phyloP scores from a whole-genome alignment of 2,113 vertebrate species.

The Phyllostomus hastatus region DNA sequence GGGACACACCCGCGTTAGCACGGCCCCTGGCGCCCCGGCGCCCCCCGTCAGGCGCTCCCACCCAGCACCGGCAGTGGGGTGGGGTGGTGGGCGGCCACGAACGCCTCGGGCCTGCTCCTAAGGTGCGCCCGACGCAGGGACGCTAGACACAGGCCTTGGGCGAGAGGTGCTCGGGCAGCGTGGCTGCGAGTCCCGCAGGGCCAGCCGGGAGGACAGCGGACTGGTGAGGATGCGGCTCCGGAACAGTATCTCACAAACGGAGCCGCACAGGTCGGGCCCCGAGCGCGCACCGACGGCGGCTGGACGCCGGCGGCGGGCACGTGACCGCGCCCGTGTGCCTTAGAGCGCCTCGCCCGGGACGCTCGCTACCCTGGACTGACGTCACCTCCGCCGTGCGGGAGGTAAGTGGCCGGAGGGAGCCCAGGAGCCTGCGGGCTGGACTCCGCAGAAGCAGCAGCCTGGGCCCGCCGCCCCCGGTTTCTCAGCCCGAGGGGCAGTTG shows the following conservation, averaged over 20 bases:
- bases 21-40: fast-evolving
- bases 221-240: not conserved
- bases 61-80: fast-evolving
- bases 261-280: not conserved
- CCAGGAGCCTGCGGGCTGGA: too few relatives aligned
- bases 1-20: not conserved
- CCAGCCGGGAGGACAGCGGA: fast-evolving
- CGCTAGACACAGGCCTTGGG: fast-evolving
- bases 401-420: not conserved
- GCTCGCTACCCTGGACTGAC: not conserved
- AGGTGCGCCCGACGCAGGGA: fast-evolving
- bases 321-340: not conserved
- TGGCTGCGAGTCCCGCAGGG: fast-evolving
- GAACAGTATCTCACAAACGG: too few relatives aligned
- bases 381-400: not conserved
- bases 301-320: not conserved
- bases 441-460: too few relatives aligned
- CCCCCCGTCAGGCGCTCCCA: fast-evolving
- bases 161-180: not conserved
- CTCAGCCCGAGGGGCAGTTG: not conserved
- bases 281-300: fast-evolving
- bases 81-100: fast-evolving
- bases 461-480: too few relatives aligned
- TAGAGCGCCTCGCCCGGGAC: fast-evolving
- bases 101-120: fast-evolving